A percentile compares a stretch with the other conserved stretches of the same genome.
phyloP scores from a whole-genome alignment of 2,113 vertebrate genomes.

The Psophia crepitans region DNA sequence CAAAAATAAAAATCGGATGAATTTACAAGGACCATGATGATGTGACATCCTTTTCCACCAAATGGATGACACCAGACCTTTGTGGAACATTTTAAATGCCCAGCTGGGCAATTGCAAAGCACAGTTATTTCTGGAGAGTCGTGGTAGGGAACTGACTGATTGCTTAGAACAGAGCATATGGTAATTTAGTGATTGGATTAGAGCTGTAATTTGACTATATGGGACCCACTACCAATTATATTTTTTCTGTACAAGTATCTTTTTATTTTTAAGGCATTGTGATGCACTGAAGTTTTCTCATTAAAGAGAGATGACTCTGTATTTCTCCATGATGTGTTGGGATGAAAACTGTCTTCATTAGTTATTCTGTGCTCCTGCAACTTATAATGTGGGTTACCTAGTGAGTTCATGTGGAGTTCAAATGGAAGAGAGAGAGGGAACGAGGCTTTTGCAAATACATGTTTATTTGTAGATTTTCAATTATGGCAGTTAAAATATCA shows the following conservation, averaged over 20 bases:
- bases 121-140: conserved; percentile 37
- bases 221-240: neutral
- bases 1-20: neutral
- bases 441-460: neutral
- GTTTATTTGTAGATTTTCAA: neutral
- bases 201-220: neutral
- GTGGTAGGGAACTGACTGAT: conserved; percentile 26
- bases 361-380: neutral
- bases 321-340: neutral
- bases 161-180: conserved; percentile 53
- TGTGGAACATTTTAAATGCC: neutral
- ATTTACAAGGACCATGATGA: neutral
- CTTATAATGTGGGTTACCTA: neutral
- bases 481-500: neutral
- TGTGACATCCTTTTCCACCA: neutral
- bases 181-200: conserved; percentile 9
- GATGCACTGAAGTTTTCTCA: neutral
- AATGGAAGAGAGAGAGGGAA: neutral
- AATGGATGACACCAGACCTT: neutral
- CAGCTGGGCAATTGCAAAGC: conserved; percentile 45
- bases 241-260: neutral
- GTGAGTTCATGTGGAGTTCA: neutral
- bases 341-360: neutral
- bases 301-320: neutral
- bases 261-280: neutral